phyloP scores from a whole-genome alignment of 2,113 vertebrate species.

The Meriones unguiculatus region DNA sequence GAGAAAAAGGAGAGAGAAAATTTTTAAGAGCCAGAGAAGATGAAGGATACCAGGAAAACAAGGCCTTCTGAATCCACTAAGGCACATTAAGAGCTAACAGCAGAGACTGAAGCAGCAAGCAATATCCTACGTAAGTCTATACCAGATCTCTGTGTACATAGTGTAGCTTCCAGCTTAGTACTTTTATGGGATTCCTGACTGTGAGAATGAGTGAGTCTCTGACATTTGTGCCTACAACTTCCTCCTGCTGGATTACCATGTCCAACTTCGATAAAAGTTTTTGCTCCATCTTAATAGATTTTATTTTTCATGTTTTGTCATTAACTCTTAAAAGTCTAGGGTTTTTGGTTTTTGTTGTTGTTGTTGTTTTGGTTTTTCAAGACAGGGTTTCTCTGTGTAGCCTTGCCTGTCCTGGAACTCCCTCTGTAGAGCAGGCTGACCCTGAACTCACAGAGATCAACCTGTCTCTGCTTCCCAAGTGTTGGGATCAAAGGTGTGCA shows the following conservation, averaged over 20 bases:
- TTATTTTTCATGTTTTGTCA: background rate
- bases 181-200: background rate
- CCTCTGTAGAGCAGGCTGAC: no score
- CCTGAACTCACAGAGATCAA: no score
- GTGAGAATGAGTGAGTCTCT: background rate
- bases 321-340: background rate
- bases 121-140: background rate
- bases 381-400: no score
- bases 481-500: background rate
- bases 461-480: no score
- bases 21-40: background rate
- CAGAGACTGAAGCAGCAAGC: background rate
- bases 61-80: background rate
- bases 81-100: background rate
- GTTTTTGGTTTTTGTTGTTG: no score
- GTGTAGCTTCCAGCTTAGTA: background rate
- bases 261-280: background rate
- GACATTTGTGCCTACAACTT: background rate
- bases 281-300: background rate
- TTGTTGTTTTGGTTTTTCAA: no score
- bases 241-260: background rate
- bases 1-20: background rate
- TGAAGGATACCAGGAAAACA: background rate
- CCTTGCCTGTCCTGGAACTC: no score
- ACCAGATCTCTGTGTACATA: background rate